A percentile compares a stretch with the other conserved stretches of the same genome.
Evolutionary conservation across 92 coral and sea anemone genomes (phyloP).

Genomic region (Siderastrea radians): DNA sequence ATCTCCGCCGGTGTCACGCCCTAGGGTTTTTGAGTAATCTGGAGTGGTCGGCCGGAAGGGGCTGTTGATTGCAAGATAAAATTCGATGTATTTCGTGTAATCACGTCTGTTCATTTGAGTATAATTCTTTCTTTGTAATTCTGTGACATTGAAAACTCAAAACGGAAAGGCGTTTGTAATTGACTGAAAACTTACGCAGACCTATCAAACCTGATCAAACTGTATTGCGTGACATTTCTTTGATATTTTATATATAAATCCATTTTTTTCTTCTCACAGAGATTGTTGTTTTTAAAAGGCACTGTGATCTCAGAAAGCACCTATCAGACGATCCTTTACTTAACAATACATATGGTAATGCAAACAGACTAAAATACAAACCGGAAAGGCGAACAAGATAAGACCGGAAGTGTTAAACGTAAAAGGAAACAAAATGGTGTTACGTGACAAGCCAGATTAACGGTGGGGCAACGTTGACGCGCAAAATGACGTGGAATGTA

Average conservation of each 20-base stretch:
- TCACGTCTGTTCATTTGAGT: too few relatives aligned
- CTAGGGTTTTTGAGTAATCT: background rate
- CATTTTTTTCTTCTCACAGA: background rate
- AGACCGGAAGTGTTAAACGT: constrained; percentile 19
- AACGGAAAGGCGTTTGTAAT: too few relatives aligned
- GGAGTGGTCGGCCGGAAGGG: background rate
- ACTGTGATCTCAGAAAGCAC: background rate
- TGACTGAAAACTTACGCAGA: too few relatives aligned
- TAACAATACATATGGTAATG: too few relatives aligned
- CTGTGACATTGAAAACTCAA: too few relatives aligned
- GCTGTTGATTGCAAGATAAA: too few relatives aligned
- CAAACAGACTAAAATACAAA: background rate
- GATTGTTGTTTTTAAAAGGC: background rate
- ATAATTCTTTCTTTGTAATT: too few relatives aligned
- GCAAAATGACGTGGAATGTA: background rate
- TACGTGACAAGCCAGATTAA: constrained; percentile 2
- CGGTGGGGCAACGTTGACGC: background rate
- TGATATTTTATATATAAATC: background rate
- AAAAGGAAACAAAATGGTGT: background rate
- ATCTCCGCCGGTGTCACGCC: background rate
- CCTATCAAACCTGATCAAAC: background rate
- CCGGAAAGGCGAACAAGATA: background rate
- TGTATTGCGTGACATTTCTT: background rate
- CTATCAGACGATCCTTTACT: background rate
- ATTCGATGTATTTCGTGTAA: background rate